Evolutionary conservation across 2,888 invertebrate genomes (phyloP), one percentile per base, ranked within the genome.

Genomic region (Ypsolopha sequella): DNA sequence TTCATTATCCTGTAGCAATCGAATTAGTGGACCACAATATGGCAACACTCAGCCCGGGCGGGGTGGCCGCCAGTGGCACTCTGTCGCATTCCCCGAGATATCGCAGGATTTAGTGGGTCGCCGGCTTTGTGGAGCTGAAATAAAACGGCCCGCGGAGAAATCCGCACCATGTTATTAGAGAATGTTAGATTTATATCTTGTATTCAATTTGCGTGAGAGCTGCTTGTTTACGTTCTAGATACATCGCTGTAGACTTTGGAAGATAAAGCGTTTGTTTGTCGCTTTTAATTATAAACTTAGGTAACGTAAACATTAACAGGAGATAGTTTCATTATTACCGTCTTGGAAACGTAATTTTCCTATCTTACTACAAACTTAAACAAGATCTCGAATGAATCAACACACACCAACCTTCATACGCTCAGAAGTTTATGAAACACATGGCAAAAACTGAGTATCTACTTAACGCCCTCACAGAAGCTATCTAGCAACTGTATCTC

Each of bases 171-270:
- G 73, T 78, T 78, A 75, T 80, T 80, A 80, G 75, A 70, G 73
- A 73, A 72, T 65, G 70, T 70, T 73, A 78, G 79, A 80, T 80
- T 80, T 82, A 82, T 81, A 77, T 76, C 76, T 70, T 79, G 78
- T 80, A 79, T 82, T 82, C 81, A 80, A 81, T 81, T 81, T 81
- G 75, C 68, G 75, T 76, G 70, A 79, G 71, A 77, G 80, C 74
- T 73, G 76, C 76, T 73, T 74, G 71, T 73, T 73, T 72, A 66
- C 64, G 68, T 64, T 60, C 41, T 34, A 38, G 38, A 36, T 48
- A 36, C 14, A 46, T 13, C 13, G 11, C 14, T 36, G 7, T 6
- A 24, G 56, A n/a, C n/a, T n/a, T n/a, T n/a, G 57, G 58, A 63
- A 55, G 61, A 60, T 60, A 59, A 57, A 56, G 60, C 63, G 63